These are phyloP conservation scores for Haemorhous mexicanus DNA, from an alignment of 2,113 vertebrate species.

Conservation along the genomic window DNA sequence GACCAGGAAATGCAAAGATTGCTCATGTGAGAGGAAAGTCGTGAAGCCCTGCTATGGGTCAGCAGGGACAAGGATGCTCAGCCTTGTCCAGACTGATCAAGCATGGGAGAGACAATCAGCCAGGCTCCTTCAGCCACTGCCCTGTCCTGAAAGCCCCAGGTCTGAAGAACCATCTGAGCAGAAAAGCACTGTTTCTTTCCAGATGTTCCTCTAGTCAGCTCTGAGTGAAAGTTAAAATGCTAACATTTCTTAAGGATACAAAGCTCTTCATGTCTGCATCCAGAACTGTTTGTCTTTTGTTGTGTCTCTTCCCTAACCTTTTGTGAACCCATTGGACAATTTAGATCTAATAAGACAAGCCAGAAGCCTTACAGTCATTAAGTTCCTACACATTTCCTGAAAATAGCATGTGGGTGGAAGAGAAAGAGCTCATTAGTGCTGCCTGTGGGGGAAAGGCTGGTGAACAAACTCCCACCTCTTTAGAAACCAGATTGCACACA, in stretches of 20 bases:
- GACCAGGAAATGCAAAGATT: background rate
- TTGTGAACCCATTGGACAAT: background rate
- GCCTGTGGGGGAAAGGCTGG: background rate
- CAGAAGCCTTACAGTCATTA: background rate
- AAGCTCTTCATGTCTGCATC: background rate
- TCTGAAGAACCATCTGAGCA: background rate
- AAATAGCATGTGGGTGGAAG: background rate
- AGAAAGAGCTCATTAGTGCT: constrained; percentile 15
- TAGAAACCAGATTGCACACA: background rate
- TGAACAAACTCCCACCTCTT: background rate
- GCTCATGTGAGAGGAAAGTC: background rate
- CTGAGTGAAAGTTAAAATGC: background rate
- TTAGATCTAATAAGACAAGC: background rate
- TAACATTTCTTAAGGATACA: background rate
- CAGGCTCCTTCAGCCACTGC: background rate
- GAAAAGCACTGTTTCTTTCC: background rate
- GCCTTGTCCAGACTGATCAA: background rate
- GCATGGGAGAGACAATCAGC: background rate
- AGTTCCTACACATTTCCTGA: background rate
- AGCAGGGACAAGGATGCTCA: background rate
- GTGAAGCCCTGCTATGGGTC: background rate
- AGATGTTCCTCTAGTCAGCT: background rate
- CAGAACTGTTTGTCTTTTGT: background rate
- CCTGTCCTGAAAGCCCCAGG: background rate
- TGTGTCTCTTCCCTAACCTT: background rate